Percentiles rank a stretch among this genome's conserved stretches.
phyloP scores from a whole-genome alignment of 2,113 vertebrate genomes.

The Macroglossus sobrinus region DNA sequence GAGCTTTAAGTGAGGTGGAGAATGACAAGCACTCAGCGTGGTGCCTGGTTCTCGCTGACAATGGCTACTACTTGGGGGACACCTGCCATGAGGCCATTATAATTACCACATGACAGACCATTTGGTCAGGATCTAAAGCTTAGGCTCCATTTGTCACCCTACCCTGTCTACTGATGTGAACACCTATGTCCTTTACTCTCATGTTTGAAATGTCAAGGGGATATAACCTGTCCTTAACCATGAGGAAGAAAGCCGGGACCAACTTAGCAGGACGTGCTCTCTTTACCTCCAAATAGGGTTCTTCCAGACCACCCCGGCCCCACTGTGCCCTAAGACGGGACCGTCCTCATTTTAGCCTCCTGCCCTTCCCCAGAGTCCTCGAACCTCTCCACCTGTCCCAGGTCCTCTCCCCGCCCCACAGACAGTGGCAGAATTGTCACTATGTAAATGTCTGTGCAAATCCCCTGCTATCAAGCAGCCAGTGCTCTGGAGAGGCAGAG shows the following conservation, averaged over 20 bases:
- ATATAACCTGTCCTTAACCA: not conserved
- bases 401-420: not conserved
- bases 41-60: not conserved
- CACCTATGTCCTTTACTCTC: not conserved
- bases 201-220: not conserved
- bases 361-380: not conserved
- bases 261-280: rapidly evolving
- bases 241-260: not conserved
- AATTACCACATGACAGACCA: rapidly evolving
- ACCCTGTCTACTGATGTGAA: not conserved
- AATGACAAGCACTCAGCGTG: rapidly evolving
- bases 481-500: not conserved
- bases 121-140: not conserved
- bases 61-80: not conserved
- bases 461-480: not conserved
- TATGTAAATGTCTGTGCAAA: constrained; percentile 72
- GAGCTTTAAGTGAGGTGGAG: not conserved
- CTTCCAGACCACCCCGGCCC: not conserved
- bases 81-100: rapidly evolving
- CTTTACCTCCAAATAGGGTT: not conserved
- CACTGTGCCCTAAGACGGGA: not conserved
- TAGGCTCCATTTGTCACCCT: not conserved
- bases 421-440: not conserved
- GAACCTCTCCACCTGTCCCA: not conserved
- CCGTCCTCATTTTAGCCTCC: not conserved